Evolutionary conservation across 2,888 invertebrate genomes (phyloP), one percentile per base, ranked within the genome.

Genomic region (Apomyelois bistriatella): DNA sequence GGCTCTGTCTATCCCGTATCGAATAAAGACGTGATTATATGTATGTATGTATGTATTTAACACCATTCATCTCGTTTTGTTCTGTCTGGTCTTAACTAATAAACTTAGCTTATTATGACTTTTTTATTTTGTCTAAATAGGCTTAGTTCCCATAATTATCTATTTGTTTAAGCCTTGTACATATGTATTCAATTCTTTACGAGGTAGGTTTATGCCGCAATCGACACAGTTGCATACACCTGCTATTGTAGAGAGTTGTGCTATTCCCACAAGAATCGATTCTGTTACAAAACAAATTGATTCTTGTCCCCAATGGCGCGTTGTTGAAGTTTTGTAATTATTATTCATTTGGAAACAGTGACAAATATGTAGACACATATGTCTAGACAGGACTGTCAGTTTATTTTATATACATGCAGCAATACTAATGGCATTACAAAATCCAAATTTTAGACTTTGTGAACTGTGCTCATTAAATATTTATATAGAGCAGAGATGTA

Each of bases 251-350:
- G 32, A 37, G 38, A 53, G 51, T 30, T 50, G 36, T 41, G 48
- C 42, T 58, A 58, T 68, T 66, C 64, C 62, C 65, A 70, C 62
- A 62, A 65, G 57, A 64, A 63, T 62, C 61, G 48, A 59, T 55
- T 54, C 51, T 56, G 60, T 63, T 64, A 58, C 58, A 58, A 72
- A 69, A 68, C 65, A 35, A 35, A 46, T 35, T 32, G 32, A 46
- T 46, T 46, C 15, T 32, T 46, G 46, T 46, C 46, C 46, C 46
- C 46, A 32, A 46, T 46, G 42, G 12, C 28, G 16, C 15, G 32
- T 13, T 43, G 43, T 15, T 32, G 32, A 46, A 35, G 16, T 46
- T 32, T 46, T 46, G 32, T 32, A 46, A 46, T 46, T 15, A 46
- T 32, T 35, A 35, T 15, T 46, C 10, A 2, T 46, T 46, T 46